A percentile compares a stretch with the other conserved stretches of the same genome.
Evolutionary conservation across 2,113 vertebrate species (phyloP).

Genomic region (Rhegmatorhina hoffmannsi): DNA sequence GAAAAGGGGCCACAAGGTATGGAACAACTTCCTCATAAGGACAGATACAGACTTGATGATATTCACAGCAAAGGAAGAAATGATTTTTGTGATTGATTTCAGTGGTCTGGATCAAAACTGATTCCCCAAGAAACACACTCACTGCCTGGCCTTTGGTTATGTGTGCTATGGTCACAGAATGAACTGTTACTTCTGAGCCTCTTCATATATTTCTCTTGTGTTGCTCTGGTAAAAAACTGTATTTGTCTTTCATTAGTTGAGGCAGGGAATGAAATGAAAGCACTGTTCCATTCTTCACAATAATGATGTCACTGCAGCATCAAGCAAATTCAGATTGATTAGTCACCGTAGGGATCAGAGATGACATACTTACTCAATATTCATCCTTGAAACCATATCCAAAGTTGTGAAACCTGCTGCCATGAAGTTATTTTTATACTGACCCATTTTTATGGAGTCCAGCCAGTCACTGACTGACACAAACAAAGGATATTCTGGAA

Average conservation of each 20-base stretch:
- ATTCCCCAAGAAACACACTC: background rate
- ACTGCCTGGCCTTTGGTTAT: background rate
- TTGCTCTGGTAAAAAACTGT: background rate
- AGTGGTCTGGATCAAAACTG: background rate
- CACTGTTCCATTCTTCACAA: background rate
- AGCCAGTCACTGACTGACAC: slow-evolving; percentile 95
- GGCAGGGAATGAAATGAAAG: background rate
- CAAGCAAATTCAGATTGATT: background rate
- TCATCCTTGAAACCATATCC: slow-evolving; percentile 95
- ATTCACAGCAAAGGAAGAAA: background rate
- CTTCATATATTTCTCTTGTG: background rate
- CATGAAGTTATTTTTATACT: slow-evolving; percentile 96
- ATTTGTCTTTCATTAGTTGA: background rate
- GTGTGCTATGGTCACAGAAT: background rate
- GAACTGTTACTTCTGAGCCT: background rate
- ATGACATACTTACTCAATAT: slow-evolving; percentile 88
- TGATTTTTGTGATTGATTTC: background rate
- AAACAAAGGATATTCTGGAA: slow-evolving; percentile 91
- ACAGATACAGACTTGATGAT: background rate
- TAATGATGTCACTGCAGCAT: background rate
- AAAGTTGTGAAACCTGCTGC: slow-evolving; percentile 90
- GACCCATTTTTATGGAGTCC: slow-evolving; percentile 98
- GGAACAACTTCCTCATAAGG: background rate
- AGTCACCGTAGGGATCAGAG: background rate
- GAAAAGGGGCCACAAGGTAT: background rate